Evolutionary conservation across 2,888 invertebrate species (phyloP), one percentile per base, ranked within the genome.

Genomic region (Acleris sparsana): DNA sequence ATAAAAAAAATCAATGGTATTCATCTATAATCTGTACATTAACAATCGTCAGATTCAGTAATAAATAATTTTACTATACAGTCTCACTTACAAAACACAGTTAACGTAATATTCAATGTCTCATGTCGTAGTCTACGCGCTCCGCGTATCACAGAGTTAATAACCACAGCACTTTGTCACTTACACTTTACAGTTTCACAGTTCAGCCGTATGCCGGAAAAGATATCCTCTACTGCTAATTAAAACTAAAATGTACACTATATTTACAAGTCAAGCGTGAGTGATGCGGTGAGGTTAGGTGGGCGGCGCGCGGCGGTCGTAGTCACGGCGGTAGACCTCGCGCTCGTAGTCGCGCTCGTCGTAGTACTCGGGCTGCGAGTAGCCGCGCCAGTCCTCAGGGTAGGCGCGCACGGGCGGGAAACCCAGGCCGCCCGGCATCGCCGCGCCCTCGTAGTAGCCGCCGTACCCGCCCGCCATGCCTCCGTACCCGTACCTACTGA

Each of bases 301-400:
- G 20, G 94, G 94, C 46, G 94, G 94, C 68, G 94, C 94, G 72
- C 95, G 93, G 69, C 95, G 89, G 76, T 95, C 95, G 75, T 95
- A 95, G 75, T 95, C 95, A 69, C 95, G 86, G 66, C 95, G 76
- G 84, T 95, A 89, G 73, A 94, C 94, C 70, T 94, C 94, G 52
- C 92, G 87, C 71, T 93, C 93, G 68, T 91, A 92, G 63, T 92
- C 94, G 73, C 94, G 92, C 64, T 94, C 94, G 39, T 91, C 91
- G 75, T 93, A 93, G 9, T 94, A 93, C 72, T 94, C 94, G 16
- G 89, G 82, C 71, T 86, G 89, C 22, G 84, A 75, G 78, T 93
- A 93, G 62, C 87, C 87, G 60, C 93, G 89, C 93, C 93, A 93
- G 63, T 93, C 92, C n/a, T 90, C 91, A 4, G 89, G 86, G 76